phyloP scores from a whole-genome alignment of 2,113 vertebrate genomes.

The Oreotrochilus melanogaster region DNA sequence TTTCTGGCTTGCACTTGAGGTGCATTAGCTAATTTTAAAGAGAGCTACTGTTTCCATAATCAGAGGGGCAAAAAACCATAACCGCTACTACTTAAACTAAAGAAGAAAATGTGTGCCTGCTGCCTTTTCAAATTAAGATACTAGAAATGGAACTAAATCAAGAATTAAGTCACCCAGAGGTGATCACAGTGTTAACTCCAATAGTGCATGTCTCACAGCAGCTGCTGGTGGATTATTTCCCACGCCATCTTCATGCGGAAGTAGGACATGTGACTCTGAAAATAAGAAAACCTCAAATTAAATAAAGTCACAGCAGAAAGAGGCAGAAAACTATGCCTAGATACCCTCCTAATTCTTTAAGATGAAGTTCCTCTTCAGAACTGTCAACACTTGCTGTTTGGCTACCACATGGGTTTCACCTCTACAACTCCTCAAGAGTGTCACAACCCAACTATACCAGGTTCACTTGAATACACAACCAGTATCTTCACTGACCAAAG shows the following conservation, averaged over 20 bases:
- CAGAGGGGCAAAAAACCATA: not conserved
- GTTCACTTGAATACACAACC: not conserved
- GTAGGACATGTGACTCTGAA: slow-evolving; percentile 90
- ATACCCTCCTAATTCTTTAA: not conserved
- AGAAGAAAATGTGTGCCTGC: not conserved
- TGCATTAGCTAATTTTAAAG: not conserved
- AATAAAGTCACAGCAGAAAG: not conserved
- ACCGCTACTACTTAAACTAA: not conserved
- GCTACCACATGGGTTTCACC: not conserved
- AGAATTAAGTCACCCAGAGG: slow-evolving; percentile 2
- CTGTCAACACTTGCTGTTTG: not conserved
- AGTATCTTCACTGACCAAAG: not conserved
- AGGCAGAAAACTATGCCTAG: not conserved
- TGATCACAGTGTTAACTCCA: slow-evolving; percentile 66
- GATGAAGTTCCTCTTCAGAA: not conserved
- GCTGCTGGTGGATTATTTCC: slow-evolving; percentile 92
- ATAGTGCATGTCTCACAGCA: slow-evolving; percentile 80
- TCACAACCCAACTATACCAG: not conserved
- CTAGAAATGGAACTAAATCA: not conserved
- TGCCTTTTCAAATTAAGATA: slow-evolving; percentile 1
- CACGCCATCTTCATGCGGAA: slow-evolving; percentile 93
- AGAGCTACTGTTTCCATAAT: not conserved
- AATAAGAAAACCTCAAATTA: not conserved
- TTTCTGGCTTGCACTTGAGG: not conserved
- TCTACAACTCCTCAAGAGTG: not conserved